Percentiles rank a stretch among this genome's conserved stretches.
phyloP scores from a whole-genome alignment of 1,140 invertebrate genomes.

The Pogonomyrmex barbatus region DNA sequence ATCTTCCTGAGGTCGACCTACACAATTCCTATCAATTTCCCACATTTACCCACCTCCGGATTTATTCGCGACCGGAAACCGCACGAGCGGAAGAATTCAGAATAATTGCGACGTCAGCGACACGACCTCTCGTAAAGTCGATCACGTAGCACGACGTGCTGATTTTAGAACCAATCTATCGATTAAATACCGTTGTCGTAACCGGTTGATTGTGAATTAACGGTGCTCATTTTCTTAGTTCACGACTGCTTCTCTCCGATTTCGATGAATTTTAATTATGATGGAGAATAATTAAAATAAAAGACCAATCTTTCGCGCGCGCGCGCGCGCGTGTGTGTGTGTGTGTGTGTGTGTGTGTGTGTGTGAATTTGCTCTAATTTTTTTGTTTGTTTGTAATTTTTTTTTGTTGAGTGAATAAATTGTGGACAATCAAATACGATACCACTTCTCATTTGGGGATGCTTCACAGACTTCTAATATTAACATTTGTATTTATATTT shows the following conservation, averaged over 20 bases:
- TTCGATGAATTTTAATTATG: slow-evolving; percentile 8
- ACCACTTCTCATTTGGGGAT: too few relatives aligned
- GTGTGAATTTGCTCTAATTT: too few relatives aligned
- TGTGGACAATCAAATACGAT: too few relatives aligned
- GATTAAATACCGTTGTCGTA: slow-evolving; percentile 56
- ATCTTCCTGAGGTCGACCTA: slow-evolving; percentile 48
- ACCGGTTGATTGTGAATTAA: slow-evolving; percentile 60
- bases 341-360: not conserved
- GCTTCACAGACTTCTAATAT: not conserved
- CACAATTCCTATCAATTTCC: slow-evolving; percentile 32
- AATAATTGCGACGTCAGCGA: slow-evolving; percentile 21
- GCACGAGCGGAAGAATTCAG: not conserved
- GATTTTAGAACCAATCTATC: slow-evolving; percentile 62
- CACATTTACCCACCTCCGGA: slow-evolving; percentile 9
- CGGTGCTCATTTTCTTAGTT: not conserved
- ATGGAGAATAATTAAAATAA: not conserved
- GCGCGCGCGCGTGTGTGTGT: not conserved
- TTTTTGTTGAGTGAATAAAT: too few relatives aligned
- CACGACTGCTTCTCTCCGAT: not conserved
- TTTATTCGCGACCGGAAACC: slow-evolving; percentile 29
- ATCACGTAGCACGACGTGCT: slow-evolving; percentile 47
- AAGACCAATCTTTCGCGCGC: not conserved
- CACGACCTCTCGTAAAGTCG: slow-evolving; percentile 1
- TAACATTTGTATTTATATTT: not conserved
- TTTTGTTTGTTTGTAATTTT: too few relatives aligned